Conservation (phyloP, 1,140 invertebrate genomes). For the Ips nitidus region DNA sequence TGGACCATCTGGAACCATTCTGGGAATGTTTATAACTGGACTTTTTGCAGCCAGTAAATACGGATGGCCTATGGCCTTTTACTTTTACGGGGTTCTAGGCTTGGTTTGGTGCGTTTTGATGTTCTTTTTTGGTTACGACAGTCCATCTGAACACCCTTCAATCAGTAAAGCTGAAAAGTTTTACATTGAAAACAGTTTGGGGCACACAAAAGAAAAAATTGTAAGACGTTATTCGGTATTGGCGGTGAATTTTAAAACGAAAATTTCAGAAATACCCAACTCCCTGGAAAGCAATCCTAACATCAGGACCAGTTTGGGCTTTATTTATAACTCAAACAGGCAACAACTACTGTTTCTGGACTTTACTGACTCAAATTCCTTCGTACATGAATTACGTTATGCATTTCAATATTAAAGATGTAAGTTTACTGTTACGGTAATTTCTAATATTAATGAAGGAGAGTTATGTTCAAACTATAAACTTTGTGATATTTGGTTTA, state of each 20-base stretch:
- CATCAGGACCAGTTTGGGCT: constrained; percentile 79
- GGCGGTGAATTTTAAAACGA: background rate
- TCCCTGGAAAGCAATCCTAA: constrained; percentile 77
- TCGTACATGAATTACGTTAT: constrained; percentile 85
- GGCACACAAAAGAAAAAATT: constrained; percentile 18
- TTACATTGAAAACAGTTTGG: constrained; percentile 60
- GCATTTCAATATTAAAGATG: constrained; percentile 69
- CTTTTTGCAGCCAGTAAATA: constrained; percentile 61
- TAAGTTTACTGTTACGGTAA: constrained; percentile 43
- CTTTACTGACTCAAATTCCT: constrained; percentile 87
- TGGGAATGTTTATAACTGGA: constrained; percentile 71
- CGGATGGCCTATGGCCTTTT: constrained; percentile 81
- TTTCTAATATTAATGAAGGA: background rate
- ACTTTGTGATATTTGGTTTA: too few species aligned
- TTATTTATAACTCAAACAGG: constrained; percentile 79
- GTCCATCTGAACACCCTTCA: constrained; percentile 61
- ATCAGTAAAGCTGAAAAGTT: constrained; percentile 63
- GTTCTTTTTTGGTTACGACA: constrained; percentile 64
- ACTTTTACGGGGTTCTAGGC: constrained; percentile 67
- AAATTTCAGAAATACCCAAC: constrained; percentile 48
- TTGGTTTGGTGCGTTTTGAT: constrained; percentile 64
- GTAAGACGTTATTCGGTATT: constrained; percentile 1
- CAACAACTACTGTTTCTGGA: constrained; percentile 93
- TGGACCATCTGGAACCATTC: constrained; percentile 61
- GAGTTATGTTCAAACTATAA: too few species aligned